Percentiles rank a stretch among this genome's conserved stretches.
phyloP scores from a whole-genome alignment of 2,113 vertebrate genomes.

The Chaetodon auriga region DNA sequence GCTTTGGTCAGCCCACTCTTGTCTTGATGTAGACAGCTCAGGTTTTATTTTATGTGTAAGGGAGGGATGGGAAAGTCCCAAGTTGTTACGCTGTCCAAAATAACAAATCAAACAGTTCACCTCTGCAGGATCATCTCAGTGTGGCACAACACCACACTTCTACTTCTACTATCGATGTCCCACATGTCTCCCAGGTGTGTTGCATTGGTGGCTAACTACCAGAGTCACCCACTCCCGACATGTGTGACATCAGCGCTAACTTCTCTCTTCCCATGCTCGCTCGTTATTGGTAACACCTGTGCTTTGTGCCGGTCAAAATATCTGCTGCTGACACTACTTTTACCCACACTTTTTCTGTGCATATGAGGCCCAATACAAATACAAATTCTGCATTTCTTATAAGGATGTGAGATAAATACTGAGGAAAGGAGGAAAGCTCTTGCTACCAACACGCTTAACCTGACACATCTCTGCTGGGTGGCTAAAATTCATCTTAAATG shows the following conservation, averaged over 20 bases:
- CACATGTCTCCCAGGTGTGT: too few relatives aligned
- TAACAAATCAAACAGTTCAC: too few relatives aligned
- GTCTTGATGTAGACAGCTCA: background rate
- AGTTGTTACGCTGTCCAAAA: slow-evolving; percentile 7
- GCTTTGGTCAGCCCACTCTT: background rate
- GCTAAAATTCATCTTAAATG: slow-evolving; percentile 32
- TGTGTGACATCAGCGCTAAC: too few relatives aligned
- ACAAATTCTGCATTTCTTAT: background rate
- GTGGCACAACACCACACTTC: too few relatives aligned
- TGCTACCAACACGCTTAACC: background rate
- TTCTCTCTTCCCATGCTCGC: too few relatives aligned
- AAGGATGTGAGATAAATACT: slow-evolving; percentile 12
- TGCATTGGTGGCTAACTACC: too few relatives aligned
- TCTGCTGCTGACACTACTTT: background rate
- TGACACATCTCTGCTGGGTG: background rate
- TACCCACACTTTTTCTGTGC: background rate
- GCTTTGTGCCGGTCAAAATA: background rate
- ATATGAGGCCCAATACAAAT: background rate
- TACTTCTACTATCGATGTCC: too few relatives aligned
- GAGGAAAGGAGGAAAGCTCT: background rate
- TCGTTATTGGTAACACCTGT: background rate
- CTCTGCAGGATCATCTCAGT: too few relatives aligned
- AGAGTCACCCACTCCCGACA: too few relatives aligned
- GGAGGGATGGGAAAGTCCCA: background rate
- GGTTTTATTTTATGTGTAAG: slow-evolving; percentile 5